These are phyloP conservation scores for Aethes cnicana DNA, from an alignment of 2,888 invertebrate genomes.

Conservation along the genomic window DNA sequence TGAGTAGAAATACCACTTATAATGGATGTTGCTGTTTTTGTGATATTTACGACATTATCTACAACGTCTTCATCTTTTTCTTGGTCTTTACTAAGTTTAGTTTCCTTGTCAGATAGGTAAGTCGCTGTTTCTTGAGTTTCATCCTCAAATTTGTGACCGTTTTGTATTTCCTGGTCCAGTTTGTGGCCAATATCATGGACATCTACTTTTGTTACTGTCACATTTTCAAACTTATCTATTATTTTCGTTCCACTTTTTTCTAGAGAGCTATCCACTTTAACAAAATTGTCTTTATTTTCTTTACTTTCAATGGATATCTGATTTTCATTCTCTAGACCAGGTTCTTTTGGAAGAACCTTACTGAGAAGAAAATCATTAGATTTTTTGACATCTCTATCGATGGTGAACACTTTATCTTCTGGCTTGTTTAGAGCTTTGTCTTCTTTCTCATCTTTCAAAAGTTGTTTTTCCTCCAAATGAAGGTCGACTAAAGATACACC, in stretches of 20 bases:
- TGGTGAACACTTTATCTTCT: slow-evolving; percentile 40
- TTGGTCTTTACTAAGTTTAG: slow-evolving; percentile 35
- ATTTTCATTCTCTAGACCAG: slow-evolving; percentile 48
- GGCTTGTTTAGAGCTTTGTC: background rate
- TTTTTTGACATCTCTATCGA: slow-evolving; percentile 47
- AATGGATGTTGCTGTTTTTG: slow-evolving; percentile 23
- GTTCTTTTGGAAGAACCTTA: slow-evolving; percentile 56
- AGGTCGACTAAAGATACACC: slow-evolving; percentile 15
- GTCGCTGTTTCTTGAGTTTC: slow-evolving; percentile 7
- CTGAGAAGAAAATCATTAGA: slow-evolving; percentile 46
- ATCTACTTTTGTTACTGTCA: slow-evolving; percentile 6
- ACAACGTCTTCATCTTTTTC: slow-evolving; percentile 31
- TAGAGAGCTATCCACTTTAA: slow-evolving; percentile 31
- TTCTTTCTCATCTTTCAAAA: background rate
- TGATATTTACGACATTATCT: slow-evolving; percentile 7
- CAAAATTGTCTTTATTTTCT: slow-evolving; percentile 39
- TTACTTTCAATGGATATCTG: slow-evolving; percentile 38
- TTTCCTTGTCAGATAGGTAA: slow-evolving; percentile 37
- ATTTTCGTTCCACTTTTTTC: slow-evolving; percentile 20
- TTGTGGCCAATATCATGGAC: slow-evolving; percentile 10
- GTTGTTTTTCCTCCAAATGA: background rate
- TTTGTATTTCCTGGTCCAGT: background rate
- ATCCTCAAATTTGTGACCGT: slow-evolving; percentile 5
- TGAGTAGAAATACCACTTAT: slow-evolving; percentile 11
- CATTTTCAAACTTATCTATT: background rate